Conservation (phyloP, 2,888 invertebrate genomes). For the Dorcus hopei region DNA sequence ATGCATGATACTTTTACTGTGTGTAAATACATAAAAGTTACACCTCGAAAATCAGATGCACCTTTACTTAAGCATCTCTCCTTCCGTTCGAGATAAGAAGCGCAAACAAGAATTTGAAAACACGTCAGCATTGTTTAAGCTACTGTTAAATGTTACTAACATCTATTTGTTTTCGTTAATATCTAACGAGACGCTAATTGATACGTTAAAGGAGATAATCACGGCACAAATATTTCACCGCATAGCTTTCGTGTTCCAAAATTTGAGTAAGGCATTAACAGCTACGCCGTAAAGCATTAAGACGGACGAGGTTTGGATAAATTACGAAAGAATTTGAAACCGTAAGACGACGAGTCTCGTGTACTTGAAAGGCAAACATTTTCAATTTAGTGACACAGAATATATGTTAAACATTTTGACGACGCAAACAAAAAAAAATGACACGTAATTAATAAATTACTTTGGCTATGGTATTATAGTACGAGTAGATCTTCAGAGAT, state of each 20-base stretch:
- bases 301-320: background rate
- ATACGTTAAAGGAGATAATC: conserved; percentile 19
- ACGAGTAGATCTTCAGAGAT: too few relatives aligned
- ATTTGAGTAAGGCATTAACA: conserved; percentile 14
- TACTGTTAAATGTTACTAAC: conserved; percentile 10
- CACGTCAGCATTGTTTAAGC: conserved; percentile 5
- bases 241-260: conserved; percentile 11
- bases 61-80: too few relatives aligned
- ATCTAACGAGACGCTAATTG: conserved; percentile 18
- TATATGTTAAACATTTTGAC: background rate
- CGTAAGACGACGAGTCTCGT: background rate
- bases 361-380: background rate
- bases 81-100: background rate
- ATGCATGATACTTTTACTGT: too few relatives aligned
- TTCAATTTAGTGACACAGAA: background rate
- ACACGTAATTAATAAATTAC: too few relatives aligned
- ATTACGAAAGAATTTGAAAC: background rate
- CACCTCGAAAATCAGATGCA: too few relatives aligned
- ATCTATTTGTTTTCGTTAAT: conserved; percentile 8
- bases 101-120: conserved; percentile 13
- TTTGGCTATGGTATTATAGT: too few relatives aligned
- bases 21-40: too few relatives aligned
- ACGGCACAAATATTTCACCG: conserved; percentile 11
- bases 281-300: background rate
- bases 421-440: too few relatives aligned